Evolutionary conservation across 2,113 vertebrate species (phyloP).

Genomic region (Nothocercus nigrocapillus): DNA sequence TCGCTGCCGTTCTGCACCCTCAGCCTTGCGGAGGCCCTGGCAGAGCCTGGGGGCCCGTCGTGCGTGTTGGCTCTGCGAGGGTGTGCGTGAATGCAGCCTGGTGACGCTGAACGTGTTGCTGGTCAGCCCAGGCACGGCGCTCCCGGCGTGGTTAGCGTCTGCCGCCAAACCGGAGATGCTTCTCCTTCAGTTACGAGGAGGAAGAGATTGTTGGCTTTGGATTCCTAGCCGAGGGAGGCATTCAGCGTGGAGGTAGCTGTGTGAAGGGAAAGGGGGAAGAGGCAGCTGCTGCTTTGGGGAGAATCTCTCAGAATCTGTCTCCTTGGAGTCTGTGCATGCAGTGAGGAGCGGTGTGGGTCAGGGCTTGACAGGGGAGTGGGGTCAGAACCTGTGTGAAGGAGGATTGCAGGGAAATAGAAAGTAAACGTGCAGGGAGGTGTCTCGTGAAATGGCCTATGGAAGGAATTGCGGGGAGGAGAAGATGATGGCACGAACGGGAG

Average conservation of each 20-base stretch:
- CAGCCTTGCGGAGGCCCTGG: neutral
- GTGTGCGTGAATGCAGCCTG: neutral
- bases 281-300: neutral
- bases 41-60: neutral
- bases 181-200: neutral
- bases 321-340: neutral
- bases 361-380: neutral
- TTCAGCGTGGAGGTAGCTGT: neutral
- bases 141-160: neutral
- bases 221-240: neutral
- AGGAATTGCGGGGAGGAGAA: slow-evolving; percentile 19
- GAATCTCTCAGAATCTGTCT: neutral
- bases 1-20: neutral
- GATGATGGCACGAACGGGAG: neutral
- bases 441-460: neutral
- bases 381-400: neutral
- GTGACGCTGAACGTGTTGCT: neutral
- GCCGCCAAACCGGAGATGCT: neutral
- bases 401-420: neutral
- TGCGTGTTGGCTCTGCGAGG: neutral
- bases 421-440: neutral
- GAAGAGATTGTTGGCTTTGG: neutral
- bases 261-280: neutral
- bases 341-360: neutral
- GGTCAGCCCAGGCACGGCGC: neutral